These are phyloP conservation scores for Brenthis hecate DNA, from an alignment of 2,888 invertebrate genomes.

Conservation along the genomic window DNA sequence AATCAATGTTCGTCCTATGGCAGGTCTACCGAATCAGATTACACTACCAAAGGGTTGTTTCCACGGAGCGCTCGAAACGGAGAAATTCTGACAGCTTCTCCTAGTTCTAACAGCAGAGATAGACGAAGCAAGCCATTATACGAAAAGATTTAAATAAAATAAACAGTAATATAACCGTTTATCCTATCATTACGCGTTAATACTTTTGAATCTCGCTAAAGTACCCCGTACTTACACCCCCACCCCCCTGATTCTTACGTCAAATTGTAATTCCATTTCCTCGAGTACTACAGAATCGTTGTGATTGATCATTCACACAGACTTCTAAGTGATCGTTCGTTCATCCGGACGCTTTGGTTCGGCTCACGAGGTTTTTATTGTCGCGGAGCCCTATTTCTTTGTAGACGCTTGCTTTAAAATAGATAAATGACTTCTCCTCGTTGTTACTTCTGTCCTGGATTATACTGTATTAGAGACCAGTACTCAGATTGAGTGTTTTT, in stretches of 20 bases:
- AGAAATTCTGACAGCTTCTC: too few species aligned
- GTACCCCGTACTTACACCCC: constrained; percentile 8
- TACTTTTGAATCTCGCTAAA: constrained; percentile 22
- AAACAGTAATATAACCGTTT: background rate
- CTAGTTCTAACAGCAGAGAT: too few species aligned
- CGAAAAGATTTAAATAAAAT: too few species aligned
- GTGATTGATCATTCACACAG: constrained; percentile 43
- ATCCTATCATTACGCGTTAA: constrained; percentile 16
- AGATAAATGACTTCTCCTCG: background rate
- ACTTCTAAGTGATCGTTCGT: constrained; percentile 40
- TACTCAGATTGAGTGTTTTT: too few species aligned
- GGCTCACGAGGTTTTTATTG: constrained; percentile 34
- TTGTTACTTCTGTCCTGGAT: too few species aligned
- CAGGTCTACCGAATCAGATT: too few species aligned
- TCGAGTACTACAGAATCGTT: constrained; percentile 37
- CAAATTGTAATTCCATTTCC: constrained; percentile 42
- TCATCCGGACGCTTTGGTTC: constrained; percentile 36
- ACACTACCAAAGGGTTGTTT: too few species aligned
- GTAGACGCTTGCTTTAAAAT: constrained; percentile 24
- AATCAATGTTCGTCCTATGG: too few species aligned
- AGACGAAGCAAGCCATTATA: too few species aligned
- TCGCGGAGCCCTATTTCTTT: constrained; percentile 19
- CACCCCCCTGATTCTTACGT: constrained; percentile 33
- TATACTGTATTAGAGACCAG: too few species aligned
- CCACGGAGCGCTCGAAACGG: too few species aligned